Conservation (phyloP, 2,113 vertebrate genomes). For the Bostrychus sinensis region DNA sequence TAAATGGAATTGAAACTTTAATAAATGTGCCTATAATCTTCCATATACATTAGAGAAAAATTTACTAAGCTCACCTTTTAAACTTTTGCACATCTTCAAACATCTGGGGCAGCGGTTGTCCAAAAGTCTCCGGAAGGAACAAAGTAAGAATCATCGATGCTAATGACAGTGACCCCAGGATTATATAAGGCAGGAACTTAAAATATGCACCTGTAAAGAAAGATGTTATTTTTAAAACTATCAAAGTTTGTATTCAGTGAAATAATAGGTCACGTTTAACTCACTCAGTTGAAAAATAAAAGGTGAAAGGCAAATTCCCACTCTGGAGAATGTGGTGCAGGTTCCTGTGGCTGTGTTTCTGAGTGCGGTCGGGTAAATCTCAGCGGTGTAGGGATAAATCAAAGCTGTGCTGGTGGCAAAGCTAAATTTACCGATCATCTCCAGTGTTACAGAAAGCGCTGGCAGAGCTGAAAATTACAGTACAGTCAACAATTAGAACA, state of each 20-base stretch:
- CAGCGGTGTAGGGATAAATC: slow-evolving; percentile 86
- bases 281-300: slow-evolving; percentile 86
- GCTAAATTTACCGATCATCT: slow-evolving; percentile 88
- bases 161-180: slow-evolving; percentile 83
- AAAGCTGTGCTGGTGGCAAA: slow-evolving; percentile 81
- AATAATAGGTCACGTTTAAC: too few species aligned
- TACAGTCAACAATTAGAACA: too few species aligned
- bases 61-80: slow-evolving; percentile 83
- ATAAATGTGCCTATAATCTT: too few species aligned
- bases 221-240: too few species aligned
- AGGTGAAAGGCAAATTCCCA: slow-evolving; percentile 78
- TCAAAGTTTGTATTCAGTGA: too few species aligned
- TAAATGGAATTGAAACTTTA: too few species aligned
- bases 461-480: slow-evolving; percentile 77
- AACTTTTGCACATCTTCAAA: slow-evolving; percentile 82
- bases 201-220: slow-evolving; percentile 77
- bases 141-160: slow-evolving; percentile 79
- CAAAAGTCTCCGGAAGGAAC: slow-evolving; percentile 87
- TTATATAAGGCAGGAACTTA: slow-evolving; percentile 84
- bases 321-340: slow-evolving; percentile 81
- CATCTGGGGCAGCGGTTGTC: slow-evolving; percentile 83
- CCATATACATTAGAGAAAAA: too few species aligned
- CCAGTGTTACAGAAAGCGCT: slow-evolving; percentile 72
- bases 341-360: slow-evolving; percentile 88
- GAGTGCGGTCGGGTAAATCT: slow-evolving; percentile 88